Percentiles rank a stretch among this genome's conserved stretches.
Conservation (phyloP, 1,140 invertebrate species). For the Samia ricini region DNA sequence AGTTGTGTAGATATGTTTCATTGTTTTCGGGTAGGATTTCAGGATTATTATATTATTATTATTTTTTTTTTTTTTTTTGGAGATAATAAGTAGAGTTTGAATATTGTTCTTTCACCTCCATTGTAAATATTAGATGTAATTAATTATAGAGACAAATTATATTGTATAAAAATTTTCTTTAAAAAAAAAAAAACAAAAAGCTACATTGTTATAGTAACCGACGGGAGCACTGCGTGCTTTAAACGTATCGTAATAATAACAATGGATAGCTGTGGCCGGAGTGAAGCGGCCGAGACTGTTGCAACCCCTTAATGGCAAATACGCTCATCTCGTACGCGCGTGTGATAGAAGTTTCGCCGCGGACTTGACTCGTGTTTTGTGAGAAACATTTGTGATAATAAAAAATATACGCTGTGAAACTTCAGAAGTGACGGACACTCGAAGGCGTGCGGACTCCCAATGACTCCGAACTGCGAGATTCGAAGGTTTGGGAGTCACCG, state of each 20-base stretch:
- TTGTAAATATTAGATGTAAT: conserved; percentile 78
- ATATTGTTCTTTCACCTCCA: conserved; percentile 75
- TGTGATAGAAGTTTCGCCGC: not conserved
- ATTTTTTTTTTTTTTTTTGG: conserved; percentile 69
- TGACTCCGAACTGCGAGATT: no score
- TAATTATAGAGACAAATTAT: conserved; percentile 77
- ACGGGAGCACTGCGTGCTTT: conserved; percentile 55
- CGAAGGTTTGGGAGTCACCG: no score
- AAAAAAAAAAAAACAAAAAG: conserved; percentile 74
- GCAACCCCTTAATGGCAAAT: not conserved
- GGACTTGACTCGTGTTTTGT: conserved; percentile 38
- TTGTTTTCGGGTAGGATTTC: conserved; percentile 67
- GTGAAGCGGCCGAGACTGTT: no score
- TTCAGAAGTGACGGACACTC: not conserved
- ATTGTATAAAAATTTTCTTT: conserved; percentile 78
- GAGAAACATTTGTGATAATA: conserved; percentile 21
- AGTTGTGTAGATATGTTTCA: conserved; percentile 74
- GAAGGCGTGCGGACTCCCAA: not conserved
- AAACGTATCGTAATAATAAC: conserved; percentile 51
- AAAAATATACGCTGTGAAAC: conserved; percentile 6
- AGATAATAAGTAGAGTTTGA: conserved; percentile 72
- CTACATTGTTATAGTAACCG: conserved; percentile 65
- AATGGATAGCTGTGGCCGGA: conserved; percentile 52
- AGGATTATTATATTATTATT: no score
- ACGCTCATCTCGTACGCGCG: conserved; percentile 15